Evolutionary conservation across 2,888 invertebrate genomes (phyloP).

Genomic region (Auanema sp.): DNA sequence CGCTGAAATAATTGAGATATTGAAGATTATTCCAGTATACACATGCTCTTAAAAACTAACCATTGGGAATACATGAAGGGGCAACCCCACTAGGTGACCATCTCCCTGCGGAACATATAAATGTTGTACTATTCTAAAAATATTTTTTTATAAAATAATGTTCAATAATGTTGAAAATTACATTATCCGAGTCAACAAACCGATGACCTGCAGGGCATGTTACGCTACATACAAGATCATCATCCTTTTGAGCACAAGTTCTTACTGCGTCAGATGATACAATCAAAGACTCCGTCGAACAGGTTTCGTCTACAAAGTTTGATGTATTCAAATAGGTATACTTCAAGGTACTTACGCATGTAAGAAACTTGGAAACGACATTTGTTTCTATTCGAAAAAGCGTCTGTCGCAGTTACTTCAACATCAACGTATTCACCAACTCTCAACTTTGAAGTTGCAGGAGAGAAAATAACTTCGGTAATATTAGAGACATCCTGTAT

Average conservation of each 20-base stretch:
- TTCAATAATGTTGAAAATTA: conserved; percentile 25
- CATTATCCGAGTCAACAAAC: conserved; percentile 50
- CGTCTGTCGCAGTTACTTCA: conserved; percentile 57
- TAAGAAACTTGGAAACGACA: conserved; percentile 64
- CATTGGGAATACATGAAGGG: conserved; percentile 91
- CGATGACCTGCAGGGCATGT: conserved; percentile 56
- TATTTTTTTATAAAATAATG: conserved; percentile 22
- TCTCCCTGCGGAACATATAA: conserved; percentile 68
- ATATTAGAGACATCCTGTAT: conserved; percentile 63
- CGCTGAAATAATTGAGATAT: conserved; percentile 33
- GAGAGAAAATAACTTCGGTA: conserved; percentile 53
- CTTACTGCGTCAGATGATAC: conserved; percentile 79
- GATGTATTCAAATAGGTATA: not conserved
- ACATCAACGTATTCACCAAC: conserved; percentile 41
- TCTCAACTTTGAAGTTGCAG: conserved; percentile 46
- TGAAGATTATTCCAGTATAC: not conserved
- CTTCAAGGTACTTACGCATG: conserved; percentile 33
- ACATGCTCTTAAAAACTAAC: too few species aligned
- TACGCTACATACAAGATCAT: conserved; percentile 69
- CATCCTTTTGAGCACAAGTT: conserved; percentile 72
- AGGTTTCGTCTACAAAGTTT: conserved; percentile 66
- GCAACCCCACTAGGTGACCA: conserved; percentile 88
- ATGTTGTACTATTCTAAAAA: conserved; percentile 30
- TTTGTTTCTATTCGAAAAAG: conserved; percentile 57
- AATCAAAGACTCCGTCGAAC: conserved; percentile 90